These are phyloP conservation scores for Malacoctenus gilli DNA, from an alignment of 2,797 vertebrate genomes.

Conservation along the genomic window DNA sequence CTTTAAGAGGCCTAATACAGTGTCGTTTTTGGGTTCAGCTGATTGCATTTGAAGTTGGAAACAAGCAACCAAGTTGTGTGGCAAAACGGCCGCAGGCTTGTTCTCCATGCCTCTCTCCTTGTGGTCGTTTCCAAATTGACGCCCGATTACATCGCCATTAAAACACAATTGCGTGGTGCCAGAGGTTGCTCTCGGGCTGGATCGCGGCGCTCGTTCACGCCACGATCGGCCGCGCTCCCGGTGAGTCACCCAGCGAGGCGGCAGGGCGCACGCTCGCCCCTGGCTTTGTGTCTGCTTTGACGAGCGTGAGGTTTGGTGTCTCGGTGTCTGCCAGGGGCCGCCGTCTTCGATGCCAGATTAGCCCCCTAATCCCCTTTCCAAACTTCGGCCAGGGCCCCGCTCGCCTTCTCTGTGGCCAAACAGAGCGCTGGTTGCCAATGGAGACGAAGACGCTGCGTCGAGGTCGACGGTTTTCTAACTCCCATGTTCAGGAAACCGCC, in stretches of 20 bases:
- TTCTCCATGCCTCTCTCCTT: conserved; percentile 36
- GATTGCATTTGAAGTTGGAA: no score
- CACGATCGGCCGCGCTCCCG: conserved; percentile 32
- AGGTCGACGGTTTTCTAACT: conserved; percentile 35
- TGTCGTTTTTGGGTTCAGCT: no score
- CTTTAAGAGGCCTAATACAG: no score
- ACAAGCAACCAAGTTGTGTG: conserved; percentile 22
- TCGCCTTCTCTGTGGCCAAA: conserved; percentile 63
- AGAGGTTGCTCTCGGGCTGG: conserved; percentile 49
- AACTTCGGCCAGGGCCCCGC: conserved; percentile 53
- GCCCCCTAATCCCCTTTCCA: conserved; percentile 66
- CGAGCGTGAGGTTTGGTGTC: conserved; percentile 55
- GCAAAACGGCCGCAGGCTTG: conserved; percentile 59
- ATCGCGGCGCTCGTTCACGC: conserved; percentile 43
- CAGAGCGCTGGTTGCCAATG: conserved; percentile 32
- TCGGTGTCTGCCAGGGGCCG: conserved; percentile 51
- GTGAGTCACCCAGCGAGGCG: conserved; percentile 60
- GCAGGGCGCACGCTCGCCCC: conserved; percentile 40
- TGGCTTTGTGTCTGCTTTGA: conserved; percentile 64
- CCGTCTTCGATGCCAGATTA: conserved; percentile 59
- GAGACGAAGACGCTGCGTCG: conserved; percentile 45
- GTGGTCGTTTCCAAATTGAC: conserved; percentile 45
- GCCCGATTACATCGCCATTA: conserved; percentile 58
- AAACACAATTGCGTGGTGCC: conserved; percentile 34
- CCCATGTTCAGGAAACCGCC: conserved; percentile 63